Conservation (phyloP, 2,888 invertebrate species). For the Oscheius myriophilus region DNA sequence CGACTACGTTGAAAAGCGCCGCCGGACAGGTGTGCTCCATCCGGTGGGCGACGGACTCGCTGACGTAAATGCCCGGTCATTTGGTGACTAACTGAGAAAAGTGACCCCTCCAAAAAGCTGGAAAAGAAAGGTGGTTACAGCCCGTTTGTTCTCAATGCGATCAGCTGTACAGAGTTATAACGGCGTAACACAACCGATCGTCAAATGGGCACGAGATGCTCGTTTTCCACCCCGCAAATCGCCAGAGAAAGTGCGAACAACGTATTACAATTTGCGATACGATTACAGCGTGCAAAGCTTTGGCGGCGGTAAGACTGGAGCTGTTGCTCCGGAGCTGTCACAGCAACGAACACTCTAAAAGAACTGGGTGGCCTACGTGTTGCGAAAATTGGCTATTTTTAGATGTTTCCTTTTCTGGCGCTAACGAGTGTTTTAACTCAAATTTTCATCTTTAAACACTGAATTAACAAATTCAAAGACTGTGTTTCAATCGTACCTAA, state of each 20-base stretch:
- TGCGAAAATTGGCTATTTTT: too few relatives aligned
- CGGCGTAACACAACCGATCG: conserved; percentile 5
- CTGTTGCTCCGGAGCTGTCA: too few relatives aligned
- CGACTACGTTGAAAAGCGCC: neutral
- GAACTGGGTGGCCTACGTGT: too few relatives aligned
- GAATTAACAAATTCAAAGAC: too few relatives aligned
- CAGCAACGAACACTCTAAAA: too few relatives aligned
- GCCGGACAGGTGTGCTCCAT: conserved; percentile 18
- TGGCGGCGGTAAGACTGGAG: neutral
- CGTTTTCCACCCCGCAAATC: too few relatives aligned
- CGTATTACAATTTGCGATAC: conserved; percentile 26
- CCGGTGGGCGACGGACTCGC: neutral
- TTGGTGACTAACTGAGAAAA: neutral
- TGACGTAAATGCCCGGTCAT: conserved; percentile 10
- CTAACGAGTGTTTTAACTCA: too few relatives aligned
- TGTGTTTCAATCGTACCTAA: too few relatives aligned
- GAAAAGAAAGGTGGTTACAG: neutral
- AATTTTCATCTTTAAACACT: too few relatives aligned
- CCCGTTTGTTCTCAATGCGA: neutral
- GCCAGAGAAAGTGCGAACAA: conserved; percentile 18
- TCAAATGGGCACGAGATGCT: conserved; percentile 8
- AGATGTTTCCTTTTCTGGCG: too few relatives aligned
- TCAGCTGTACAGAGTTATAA: conserved; percentile 13
- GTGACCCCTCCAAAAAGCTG: neutral
- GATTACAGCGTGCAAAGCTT: conserved; percentile 14